Conservation (phyloP, 2,888 invertebrate genomes). For the Pyrrhosoma nymphula region DNA sequence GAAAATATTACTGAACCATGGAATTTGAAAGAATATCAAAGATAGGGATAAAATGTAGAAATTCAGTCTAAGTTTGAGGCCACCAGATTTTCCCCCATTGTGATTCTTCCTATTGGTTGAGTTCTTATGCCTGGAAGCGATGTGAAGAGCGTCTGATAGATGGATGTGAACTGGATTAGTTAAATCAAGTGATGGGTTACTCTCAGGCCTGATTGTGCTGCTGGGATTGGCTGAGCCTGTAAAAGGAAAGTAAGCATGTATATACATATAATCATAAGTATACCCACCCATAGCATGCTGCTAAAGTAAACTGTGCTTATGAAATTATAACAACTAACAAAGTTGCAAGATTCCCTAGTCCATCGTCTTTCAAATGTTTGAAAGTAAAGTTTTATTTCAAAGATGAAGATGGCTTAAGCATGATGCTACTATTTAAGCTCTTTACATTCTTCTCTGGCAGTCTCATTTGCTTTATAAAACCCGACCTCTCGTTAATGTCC, state of each 20-base stretch:
- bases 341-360: too few relatives aligned
- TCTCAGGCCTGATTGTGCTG: neutral
- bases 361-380: too few relatives aligned
- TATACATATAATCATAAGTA: neutral
- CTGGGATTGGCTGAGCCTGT: conserved; percentile 17
- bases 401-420: too few relatives aligned
- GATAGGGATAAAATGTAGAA: neutral
- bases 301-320: too few relatives aligned
- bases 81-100: conserved; percentile 2
- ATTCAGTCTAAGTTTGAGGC: neutral
- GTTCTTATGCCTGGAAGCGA: neutral
- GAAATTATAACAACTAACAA: too few relatives aligned
- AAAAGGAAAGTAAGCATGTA: neutral
- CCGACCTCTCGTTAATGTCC: too few relatives aligned
- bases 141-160: conserved; percentile 51
- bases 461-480: too few relatives aligned
- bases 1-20: neutral
- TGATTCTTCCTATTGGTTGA: neutral
- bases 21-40: neutral
- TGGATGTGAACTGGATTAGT: conserved; percentile 55
- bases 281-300: neutral
- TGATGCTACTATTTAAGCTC: too few relatives aligned
- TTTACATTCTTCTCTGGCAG: too few relatives aligned
- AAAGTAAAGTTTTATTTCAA: too few relatives aligned
- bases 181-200: conserved; percentile 21